phyloP scores from a whole-genome alignment of 2,888 invertebrate genomes.

The Notocelia uddmanniana region DNA sequence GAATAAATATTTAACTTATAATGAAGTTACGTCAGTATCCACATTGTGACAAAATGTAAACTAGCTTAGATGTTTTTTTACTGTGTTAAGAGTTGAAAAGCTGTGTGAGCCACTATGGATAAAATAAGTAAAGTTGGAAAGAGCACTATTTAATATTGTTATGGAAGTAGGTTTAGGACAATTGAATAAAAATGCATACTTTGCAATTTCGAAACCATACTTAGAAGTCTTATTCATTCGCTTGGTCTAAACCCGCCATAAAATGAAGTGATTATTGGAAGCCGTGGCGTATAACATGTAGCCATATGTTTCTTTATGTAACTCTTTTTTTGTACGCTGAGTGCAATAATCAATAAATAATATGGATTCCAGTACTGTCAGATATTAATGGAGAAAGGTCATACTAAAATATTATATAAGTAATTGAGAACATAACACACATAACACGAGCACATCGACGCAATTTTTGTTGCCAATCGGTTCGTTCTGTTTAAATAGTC shows the following conservation, averaged over 20 bases:
- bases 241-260: not conserved
- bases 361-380: not conserved
- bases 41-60: conserved; percentile 84
- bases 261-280: not conserved
- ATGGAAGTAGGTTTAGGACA: too few relatives aligned
- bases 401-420: not conserved
- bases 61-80: conserved; percentile 34
- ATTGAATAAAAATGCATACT: not conserved
- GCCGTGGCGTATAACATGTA: too few relatives aligned
- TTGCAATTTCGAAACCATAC: too few relatives aligned
- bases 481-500: too few relatives aligned
- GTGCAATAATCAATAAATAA: too few relatives aligned
- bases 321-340: too few relatives aligned
- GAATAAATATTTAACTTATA: conserved; percentile 65
- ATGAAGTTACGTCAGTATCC: conserved; percentile 70
- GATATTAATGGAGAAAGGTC: not conserved
- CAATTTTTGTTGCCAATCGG: too few relatives aligned
- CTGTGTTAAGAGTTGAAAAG: conserved; percentile 4
- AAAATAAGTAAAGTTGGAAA: too few relatives aligned
- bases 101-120: not conserved
- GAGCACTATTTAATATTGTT: too few relatives aligned
- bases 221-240: not conserved
- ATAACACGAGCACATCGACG: too few relatives aligned
- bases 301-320: too few relatives aligned
- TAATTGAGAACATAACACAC: too few relatives aligned